These are phyloP conservation scores for Mormyrops boulengeri DNA, from an alignment of 2,797 vertebrate genomes.

Conservation along the genomic window DNA sequence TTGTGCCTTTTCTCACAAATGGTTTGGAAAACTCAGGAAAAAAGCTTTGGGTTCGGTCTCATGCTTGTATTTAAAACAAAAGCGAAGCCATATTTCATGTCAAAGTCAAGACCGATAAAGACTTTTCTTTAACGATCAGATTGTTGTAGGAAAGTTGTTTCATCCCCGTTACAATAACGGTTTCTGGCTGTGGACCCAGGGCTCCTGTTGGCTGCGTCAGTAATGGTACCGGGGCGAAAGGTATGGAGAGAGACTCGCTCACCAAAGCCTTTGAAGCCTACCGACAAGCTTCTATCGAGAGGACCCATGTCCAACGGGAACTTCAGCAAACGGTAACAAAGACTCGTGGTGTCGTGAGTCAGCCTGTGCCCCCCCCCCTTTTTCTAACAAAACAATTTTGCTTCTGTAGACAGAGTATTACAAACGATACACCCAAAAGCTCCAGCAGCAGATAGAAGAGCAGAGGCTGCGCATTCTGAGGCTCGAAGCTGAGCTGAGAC, in stretches of 20 bases:
- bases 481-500: slow-evolving; percentile 62
- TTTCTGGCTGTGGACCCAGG: slow-evolving; percentile 36
- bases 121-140: not conserved
- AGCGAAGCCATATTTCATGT: not conserved
- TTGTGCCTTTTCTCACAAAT: not conserved
- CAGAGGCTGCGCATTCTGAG: slow-evolving; percentile 75
- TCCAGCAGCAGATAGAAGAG: slow-evolving; percentile 81
- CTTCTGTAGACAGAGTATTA: slow-evolving; percentile 83
- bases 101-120: not conserved
- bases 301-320: slow-evolving; percentile 78
- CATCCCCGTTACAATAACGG: not conserved
- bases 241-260: slow-evolving; percentile 95
- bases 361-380: not conserved
- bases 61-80: not conserved
- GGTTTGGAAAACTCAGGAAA: not conserved
- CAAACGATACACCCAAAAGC: slow-evolving; percentile 74
- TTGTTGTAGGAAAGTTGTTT: not conserved
- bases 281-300: slow-evolving; percentile 89
- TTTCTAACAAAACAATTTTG: not conserved
- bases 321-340: slow-evolving; percentile 79
- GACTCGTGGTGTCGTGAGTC: not conserved
- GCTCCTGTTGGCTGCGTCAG: slow-evolving; percentile 68
- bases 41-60: not conserved
- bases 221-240: slow-evolving; percentile 80
- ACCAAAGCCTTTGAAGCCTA: slow-evolving; percentile 97